phyloP scores from a whole-genome alignment of 2,888 invertebrate genomes.

The Rhaphigaster nebulosa region DNA sequence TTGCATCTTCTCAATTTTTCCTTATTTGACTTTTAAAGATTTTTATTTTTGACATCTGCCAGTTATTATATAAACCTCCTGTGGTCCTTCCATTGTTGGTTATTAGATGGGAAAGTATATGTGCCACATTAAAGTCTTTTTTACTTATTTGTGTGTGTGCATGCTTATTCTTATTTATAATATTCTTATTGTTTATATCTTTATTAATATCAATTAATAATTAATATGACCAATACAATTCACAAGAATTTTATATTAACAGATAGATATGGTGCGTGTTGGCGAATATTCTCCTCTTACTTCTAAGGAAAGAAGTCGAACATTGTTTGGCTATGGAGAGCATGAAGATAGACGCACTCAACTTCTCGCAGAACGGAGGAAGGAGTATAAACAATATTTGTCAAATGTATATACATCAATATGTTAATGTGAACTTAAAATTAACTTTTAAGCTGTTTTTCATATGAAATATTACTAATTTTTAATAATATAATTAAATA shows the following conservation, averaged over 20 bases:
- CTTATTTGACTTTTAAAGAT: too few relatives aligned
- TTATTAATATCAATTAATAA: not conserved
- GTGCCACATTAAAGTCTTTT: not conserved
- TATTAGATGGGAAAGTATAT: not conserved
- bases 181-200: not conserved
- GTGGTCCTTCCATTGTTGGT: not conserved
- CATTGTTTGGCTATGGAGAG: conserved; percentile 59
- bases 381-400: conserved; percentile 49
- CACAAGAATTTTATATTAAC: not conserved
- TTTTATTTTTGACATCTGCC: too few relatives aligned
- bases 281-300: conserved; percentile 63
- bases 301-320: conserved; percentile 51
- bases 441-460: too few relatives aligned
- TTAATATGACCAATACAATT: not conserved
- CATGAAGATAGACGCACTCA: conserved; percentile 58
- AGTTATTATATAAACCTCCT: not conserved
- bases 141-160: too few relatives aligned
- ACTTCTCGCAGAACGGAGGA: conserved; percentile 27
- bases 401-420: not conserved
- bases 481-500: too few relatives aligned
- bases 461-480: too few relatives aligned
- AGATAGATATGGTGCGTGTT: conserved; percentile 62
- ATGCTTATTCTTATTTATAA: not conserved
- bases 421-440: not conserved
- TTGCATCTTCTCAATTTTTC: too few relatives aligned